A percentile compares a stretch with the other conserved stretches of the same genome.
Evolutionary conservation across 2,888 invertebrate genomes (phyloP).

Genomic region (Rapana venosa): DNA sequence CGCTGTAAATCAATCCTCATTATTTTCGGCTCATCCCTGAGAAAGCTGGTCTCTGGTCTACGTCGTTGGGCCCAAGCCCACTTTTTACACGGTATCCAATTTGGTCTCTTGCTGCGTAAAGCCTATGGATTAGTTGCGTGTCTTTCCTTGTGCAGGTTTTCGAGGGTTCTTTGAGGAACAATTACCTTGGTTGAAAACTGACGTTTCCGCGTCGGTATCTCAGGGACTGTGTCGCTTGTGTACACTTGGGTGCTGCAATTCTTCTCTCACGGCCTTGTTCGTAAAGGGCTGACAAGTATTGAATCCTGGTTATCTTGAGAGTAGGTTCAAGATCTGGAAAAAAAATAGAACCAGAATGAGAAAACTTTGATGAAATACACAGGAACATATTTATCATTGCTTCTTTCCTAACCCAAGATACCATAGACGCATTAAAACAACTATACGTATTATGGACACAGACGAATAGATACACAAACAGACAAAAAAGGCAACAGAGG

Average conservation of each 20-base stretch:
- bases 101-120: neutral
- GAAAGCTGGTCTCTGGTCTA: neutral
- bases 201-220: neutral
- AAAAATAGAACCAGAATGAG: neutral
- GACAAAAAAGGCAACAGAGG: too few species aligned
- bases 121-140: neutral
- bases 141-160: neutral
- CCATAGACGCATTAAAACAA: neutral
- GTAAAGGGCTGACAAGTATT: neutral
- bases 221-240: neutral
- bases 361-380: neutral
- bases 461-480: too few species aligned
- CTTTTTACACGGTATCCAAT: neutral
- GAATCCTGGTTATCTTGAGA: too few species aligned
- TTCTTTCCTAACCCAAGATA: neutral
- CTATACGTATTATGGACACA: neutral
- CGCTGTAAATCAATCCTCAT: constrained; percentile 19
- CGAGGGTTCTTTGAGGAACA: neutral
- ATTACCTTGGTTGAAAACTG: neutral
- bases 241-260: neutral
- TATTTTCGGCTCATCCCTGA: constrained; percentile 14
- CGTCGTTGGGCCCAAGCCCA: neutral
- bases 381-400: neutral
- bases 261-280: neutral
- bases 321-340: neutral